Base-by-base conservation (phyloP, 1,140 invertebrate species). In the Eupristina koningsbergeri region DNA sequence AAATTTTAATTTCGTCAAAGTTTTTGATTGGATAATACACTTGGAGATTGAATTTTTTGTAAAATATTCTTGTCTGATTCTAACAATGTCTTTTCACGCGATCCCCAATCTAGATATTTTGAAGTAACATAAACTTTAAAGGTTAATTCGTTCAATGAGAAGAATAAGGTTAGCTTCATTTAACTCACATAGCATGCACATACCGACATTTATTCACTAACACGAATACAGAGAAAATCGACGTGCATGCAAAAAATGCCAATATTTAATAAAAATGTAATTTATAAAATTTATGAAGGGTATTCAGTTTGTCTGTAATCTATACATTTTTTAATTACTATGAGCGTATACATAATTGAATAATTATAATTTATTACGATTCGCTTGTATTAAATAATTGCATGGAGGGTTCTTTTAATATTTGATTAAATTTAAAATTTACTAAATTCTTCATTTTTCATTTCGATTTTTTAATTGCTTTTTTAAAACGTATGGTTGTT, bases 101-200 rank as follows among this genome's bases (percentile, higher is more conserved):
- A 84, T 84, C 83, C 22, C 53, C 80, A 80, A 84, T 84, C 78
- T 76, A 80, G 83, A 84, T 77, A 75, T 80, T 84, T 84, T 80
- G 71, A 84, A 83, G 83, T 80, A 84, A 84, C 83, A 31, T 71
- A 80, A 80, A 80, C 78, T 84, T 84, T 84, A 85, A 85, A 85
- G 79, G 78, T 85, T 85, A 85, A 85, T 85, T 85, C 29, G 84
- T 36, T 85, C 84, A 85, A 85, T 85, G 79, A 85, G 84, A 81
- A 85, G 84, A 85, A 85, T 85, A 85, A 85, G 84, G 84, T 85
- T 85, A 85, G 79, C 84, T 81, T 74, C 63, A 79, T 81, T 85
- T 81, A 85, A 84, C 78, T 84, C 77, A 50, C 77, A 76, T 67
- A 84, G 78, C 83, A 84, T 80, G 71, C 83, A 69, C 67, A 58